Base-by-base conservation (phyloP, 1,140 invertebrate genomes). In the Calycopis cecrops region DNA sequence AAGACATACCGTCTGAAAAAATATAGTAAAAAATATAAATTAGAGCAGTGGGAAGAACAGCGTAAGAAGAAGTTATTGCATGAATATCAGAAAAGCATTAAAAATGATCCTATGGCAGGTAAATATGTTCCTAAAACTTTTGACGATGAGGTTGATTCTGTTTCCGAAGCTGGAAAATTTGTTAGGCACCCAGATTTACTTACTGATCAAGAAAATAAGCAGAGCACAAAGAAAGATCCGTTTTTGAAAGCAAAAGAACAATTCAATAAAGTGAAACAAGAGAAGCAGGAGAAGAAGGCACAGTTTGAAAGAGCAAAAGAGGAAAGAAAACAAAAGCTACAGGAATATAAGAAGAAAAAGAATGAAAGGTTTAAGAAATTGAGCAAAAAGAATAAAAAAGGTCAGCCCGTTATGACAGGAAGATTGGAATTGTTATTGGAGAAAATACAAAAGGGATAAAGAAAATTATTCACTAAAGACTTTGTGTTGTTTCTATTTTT, bases 371-470 rank as follows among this genome's bases (percentile, higher is more conserved):
- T 89, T 58, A 93, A 92, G 73, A 91, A 90, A 60, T 76, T 95
- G 17, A 91, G 90, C 28, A 92, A 91, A 67, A 94, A 92, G 73
- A 95, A 91, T 2, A 92, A 89, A 59, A 93, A 91, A 74, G 94
- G 94, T 9, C 94, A 95, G 71, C 94, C 94, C 4, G 83, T 94
- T 0, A 95, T 95, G 93, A 93, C 91, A 58, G 91, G 91, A 28
- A 88, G 93, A 69, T 84, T 95, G 63, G 91, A 95, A 76, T 69
- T 94, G 60, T 76, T 95, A 34, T 78, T 94, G n/a, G 91, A 94
- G 64, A 92, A 94, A 74, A 85, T 92, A 65, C 72, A 87, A 53
- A 59, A 85, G 35, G 34, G 49, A 12, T 37, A 56, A 56, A 3
- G 21, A 3, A 60, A 54, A 38, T n/a, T n/a, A n/a, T n/a, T n/a